These are phyloP conservation scores for Apus apus DNA, from an alignment of 2,113 vertebrate genomes.

Conservation along the genomic window DNA sequence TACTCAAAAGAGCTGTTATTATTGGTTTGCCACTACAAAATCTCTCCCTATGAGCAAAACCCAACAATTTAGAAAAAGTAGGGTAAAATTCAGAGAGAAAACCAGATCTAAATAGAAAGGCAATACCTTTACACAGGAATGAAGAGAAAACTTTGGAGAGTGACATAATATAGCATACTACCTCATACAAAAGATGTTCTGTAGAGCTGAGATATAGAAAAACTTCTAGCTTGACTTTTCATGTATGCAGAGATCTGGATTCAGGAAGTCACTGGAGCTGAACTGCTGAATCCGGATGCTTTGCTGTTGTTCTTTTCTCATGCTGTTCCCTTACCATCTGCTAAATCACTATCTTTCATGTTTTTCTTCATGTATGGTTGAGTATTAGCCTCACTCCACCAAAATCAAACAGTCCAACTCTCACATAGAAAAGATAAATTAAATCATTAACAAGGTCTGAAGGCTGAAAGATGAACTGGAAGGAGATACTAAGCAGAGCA, in stretches of 20 bases:
- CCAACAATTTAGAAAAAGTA: not conserved
- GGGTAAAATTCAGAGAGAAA: not conserved
- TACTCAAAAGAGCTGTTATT: not conserved
- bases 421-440: not conserved
- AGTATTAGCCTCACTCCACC: not conserved
- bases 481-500: not conserved
- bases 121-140: not conserved
- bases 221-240: not conserved
- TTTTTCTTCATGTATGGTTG: not conserved
- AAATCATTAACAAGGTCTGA: not conserved
- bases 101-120: not conserved
- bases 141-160: not conserved
- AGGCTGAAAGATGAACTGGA: not conserved
- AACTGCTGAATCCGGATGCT: not conserved
- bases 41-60: not conserved
- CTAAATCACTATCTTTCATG: not conserved
- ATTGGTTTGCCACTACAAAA: not conserved
- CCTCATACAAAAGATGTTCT: not conserved
- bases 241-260: not conserved
- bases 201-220: not conserved
- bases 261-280: not conserved
- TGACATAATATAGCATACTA: not conserved
- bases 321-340: not conserved
- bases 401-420: not conserved
- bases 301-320: not conserved